Evolutionary conservation across 1,140 invertebrate species (phyloP), one percentile per base, ranked within the genome.

Genomic region (Cotesia typhae): DNA sequence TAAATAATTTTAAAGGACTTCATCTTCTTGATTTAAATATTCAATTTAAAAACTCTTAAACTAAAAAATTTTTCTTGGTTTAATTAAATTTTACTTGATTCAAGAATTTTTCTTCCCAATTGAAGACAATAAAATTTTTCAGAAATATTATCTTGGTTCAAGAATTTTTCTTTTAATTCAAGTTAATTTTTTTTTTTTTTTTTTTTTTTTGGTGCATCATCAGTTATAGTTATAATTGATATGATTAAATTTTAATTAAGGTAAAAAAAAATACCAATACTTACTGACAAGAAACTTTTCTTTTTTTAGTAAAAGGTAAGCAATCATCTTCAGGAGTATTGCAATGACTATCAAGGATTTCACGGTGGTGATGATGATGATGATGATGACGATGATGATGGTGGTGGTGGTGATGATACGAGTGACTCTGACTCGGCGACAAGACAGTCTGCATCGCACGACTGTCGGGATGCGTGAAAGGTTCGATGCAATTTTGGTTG

Each of bases 201-300:
- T 55, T 55, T 55, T 55, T 9, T 55, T 55, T 12, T 55, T 3
- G 1, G 12, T 1, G 53, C 9, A 51, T 12, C 1, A 28, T 60
- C 1, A 28, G 20, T 28, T 68, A 17, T 47, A 28, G 20, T 28
- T 68, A 17, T 47, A 60, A 20, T 70, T 70, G 12, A 38, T 37
- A 17, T 14, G 61, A 36, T 12, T n/a, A 36, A 63, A 10, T 63
- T 20, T 17, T 20, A 36, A 41, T 37, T 41, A 12, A 63, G 1
- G 6, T 0, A 65, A 61, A 4, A 71, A 64, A 68, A 0, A 7
- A 7, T 4, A 41, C 35, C 51, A 14, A 57, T 14, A 85, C 85
- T 84, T 76, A 87, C 85, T 85, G 78, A 68, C 75, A 81, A 7
- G 79, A 79, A 52, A 82, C 70, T 70, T 85, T 87, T n/a, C 84